phyloP scores from a whole-genome alignment of 1,140 invertebrate genomes.

The Drosophila obscura region DNA sequence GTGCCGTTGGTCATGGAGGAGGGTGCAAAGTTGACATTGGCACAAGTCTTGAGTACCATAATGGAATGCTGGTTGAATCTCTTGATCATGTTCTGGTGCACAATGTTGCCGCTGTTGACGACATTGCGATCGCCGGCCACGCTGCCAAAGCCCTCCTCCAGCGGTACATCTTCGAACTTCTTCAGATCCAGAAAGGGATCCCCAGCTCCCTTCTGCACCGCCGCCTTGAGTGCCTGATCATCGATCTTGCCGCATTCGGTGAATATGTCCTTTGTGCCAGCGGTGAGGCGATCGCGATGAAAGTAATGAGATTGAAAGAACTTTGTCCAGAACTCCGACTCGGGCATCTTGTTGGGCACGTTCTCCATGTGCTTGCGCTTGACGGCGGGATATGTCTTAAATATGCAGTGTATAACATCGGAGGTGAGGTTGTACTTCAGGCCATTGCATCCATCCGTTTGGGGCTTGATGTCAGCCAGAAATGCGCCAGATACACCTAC shows the following conservation, averaged over 20 bases:
- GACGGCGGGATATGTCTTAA: conserved; percentile 99
- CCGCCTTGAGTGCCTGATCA: conserved; percentile 93
- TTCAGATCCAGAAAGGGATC: conserved; percentile 93
- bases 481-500: conserved; percentile 93
- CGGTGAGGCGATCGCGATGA: conserved; percentile 95
- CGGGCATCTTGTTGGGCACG: conserved; percentile 97
- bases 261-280: conserved; percentile 96
- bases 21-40: conserved; percentile 59
- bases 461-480: conserved; percentile 96
- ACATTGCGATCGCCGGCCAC: conserved; percentile 86
- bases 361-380: conserved; percentile 98
- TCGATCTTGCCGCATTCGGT: conserved; percentile 98
- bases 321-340: conserved; percentile 99
- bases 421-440: conserved; percentile 98
- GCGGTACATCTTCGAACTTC: conserved; percentile 90
- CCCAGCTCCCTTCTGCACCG: conserved; percentile 90
- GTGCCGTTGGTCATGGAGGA: conserved; percentile 48
- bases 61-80: conserved; percentile 99
- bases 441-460: conserved; percentile 98
- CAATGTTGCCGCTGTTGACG: conserved; percentile 88
- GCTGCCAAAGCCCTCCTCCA: conserved; percentile 89
- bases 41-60: conserved; percentile 94
- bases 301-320: conserved; percentile 99
- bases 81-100: conserved; percentile 97
- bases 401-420: conserved; percentile 99